phyloP scores from a whole-genome alignment of 2,113 vertebrate species.

The Cyprichromis sp. region DNA sequence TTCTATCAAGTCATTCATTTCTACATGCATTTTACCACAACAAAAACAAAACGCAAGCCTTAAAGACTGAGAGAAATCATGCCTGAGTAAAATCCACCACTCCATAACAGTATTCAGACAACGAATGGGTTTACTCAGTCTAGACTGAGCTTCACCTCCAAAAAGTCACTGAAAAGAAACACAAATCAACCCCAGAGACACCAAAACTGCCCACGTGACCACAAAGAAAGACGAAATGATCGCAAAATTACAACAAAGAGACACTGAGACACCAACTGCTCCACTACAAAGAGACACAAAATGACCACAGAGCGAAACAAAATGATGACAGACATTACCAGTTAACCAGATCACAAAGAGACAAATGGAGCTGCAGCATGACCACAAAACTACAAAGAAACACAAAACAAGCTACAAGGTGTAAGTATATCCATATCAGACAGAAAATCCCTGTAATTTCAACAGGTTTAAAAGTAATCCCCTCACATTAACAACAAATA shows the following conservation, averaged over 20 bases:
- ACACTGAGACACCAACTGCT: not conserved
- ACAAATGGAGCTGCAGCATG: not conserved
- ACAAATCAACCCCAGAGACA: not conserved
- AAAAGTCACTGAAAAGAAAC: not conserved
- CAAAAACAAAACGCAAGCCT: not conserved
- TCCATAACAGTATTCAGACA: not conserved
- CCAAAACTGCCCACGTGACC: not conserved
- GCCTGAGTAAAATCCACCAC: constrained; percentile 9
- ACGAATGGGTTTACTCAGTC: not conserved
- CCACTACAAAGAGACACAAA: not conserved
- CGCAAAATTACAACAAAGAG: not conserved
- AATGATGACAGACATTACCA: not conserved
- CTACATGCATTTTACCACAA: not conserved
- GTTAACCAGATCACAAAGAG: not conserved
- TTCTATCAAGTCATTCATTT: constrained; percentile 7
- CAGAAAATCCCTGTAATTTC: not conserved
- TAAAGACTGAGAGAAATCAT: not conserved
- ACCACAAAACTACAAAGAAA: not conserved
- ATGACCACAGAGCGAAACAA: not conserved
- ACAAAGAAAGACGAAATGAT: not conserved
- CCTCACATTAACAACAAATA: not conserved
- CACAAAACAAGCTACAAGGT: not conserved
- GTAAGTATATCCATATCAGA: not conserved
- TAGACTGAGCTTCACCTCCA: not conserved
- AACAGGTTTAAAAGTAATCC: not conserved